Evolutionary conservation across 2,797 vertebrate genomes (phyloP).

Genomic region (Lithobates pipiens): DNA sequence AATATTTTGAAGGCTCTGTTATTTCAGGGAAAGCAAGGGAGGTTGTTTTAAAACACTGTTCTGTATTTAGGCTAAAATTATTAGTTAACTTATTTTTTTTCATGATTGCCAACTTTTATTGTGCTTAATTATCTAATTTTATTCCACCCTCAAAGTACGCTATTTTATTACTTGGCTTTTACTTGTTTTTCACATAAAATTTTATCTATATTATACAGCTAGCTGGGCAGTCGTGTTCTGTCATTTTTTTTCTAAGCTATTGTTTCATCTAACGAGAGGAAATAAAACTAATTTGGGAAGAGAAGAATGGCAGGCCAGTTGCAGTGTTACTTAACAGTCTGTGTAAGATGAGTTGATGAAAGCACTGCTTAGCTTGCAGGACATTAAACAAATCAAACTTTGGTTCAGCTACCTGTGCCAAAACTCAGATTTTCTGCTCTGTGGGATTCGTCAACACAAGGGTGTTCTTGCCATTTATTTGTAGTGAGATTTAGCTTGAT

Average conservation of each 20-base stretch:
- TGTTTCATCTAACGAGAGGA: constrained; percentile 31
- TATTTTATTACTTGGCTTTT: background rate
- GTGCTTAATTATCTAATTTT: background rate
- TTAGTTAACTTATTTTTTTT: too few species aligned
- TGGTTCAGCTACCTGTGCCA: constrained; percentile 21
- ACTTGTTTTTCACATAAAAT: background rate
- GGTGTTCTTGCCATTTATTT: constrained; percentile 23
- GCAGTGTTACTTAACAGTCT: constrained; percentile 31
- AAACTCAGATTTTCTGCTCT: constrained; percentile 21
- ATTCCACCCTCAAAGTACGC: background rate
- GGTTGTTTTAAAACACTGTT: too few species aligned
- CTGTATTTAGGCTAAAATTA: too few species aligned
- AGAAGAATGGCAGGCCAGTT: background rate
- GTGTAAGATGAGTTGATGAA: background rate
- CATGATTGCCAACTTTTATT: too few species aligned
- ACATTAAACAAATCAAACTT: constrained; percentile 44
- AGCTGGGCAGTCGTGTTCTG: background rate
- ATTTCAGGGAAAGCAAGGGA: too few species aligned
- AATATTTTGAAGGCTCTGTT: too few species aligned
- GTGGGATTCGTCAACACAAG: constrained; percentile 37
- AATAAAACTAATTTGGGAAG: background rate
- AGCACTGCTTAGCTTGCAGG: constrained; percentile 45
- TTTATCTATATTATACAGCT: background rate
- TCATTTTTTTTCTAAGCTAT: background rate
- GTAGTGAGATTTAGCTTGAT: constrained; percentile 16